Evolutionary conservation across 92 coral and sea anemone species (phyloP).

Genomic region (Palythoa caribaeorum): DNA sequence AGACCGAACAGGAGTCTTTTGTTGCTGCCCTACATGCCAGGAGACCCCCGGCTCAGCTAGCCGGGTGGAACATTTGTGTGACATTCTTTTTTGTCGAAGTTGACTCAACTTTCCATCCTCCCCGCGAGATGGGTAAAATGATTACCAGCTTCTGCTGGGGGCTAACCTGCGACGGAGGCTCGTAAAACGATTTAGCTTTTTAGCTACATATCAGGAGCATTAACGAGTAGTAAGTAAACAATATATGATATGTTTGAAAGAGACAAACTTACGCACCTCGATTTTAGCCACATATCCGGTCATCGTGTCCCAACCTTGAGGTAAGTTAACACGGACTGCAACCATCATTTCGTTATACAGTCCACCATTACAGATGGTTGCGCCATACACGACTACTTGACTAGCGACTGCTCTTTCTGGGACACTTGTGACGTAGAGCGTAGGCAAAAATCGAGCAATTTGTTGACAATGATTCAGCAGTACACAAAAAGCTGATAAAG

Average conservation of each 20-base stretch:
- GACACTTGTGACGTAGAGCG: slow-evolving; percentile 66
- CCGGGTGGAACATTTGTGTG: too few relatives aligned
- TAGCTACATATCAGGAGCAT: too few relatives aligned
- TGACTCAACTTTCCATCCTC: too few relatives aligned
- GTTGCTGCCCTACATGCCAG: too few relatives aligned
- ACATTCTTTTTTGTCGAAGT: too few relatives aligned
- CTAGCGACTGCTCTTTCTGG: slow-evolving; percentile 65
- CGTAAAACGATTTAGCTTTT: too few relatives aligned
- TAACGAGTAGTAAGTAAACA: too few relatives aligned
- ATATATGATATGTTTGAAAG: background rate
- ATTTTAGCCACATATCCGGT: slow-evolving; percentile 63
- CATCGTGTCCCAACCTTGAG: slow-evolving; percentile 72
- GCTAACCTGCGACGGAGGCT: too few relatives aligned
- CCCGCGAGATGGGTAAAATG: too few relatives aligned
- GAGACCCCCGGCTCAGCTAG: too few relatives aligned
- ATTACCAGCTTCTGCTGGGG: too few relatives aligned
- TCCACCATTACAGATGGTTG: slow-evolving; percentile 75
- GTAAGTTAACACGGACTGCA: slow-evolving; percentile 66
- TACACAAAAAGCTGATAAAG: background rate
- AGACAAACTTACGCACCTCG: slow-evolving; percentile 44
- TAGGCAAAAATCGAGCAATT: slow-evolving; percentile 61
- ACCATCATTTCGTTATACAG: slow-evolving; percentile 53
- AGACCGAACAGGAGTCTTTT: too few relatives aligned
- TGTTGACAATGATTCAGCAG: background rate
- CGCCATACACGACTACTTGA: slow-evolving; percentile 64